phyloP scores from a whole-genome alignment of 2,113 vertebrate species.

The Neofelis nebulosa region DNA sequence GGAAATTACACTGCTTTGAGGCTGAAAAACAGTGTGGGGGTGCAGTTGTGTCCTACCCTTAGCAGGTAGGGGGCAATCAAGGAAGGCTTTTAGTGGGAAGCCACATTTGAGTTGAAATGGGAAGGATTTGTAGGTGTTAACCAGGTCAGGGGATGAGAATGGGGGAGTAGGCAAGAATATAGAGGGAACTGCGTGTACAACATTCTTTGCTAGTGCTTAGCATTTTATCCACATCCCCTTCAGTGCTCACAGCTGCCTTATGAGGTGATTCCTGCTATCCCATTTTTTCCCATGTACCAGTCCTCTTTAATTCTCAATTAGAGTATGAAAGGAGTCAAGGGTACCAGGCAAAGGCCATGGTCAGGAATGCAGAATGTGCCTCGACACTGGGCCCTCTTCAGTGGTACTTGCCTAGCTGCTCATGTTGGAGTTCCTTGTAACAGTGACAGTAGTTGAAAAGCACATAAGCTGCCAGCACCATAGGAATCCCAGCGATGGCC shows the following conservation, averaged over 20 bases:
- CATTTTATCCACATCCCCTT: conserved; percentile 12
- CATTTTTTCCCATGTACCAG: not conserved
- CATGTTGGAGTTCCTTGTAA: not conserved
- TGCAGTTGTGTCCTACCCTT: not conserved
- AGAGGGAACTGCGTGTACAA: not conserved
- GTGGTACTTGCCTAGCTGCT: not conserved
- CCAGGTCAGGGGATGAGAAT: not conserved
- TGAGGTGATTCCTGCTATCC: not conserved
- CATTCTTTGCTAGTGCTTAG: not conserved
- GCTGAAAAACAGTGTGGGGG: not conserved
- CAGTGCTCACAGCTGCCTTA: not conserved
- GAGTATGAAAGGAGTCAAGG: not conserved
- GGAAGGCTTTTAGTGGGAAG: not conserved
- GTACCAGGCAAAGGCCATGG: not conserved
- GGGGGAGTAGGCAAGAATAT: not conserved
- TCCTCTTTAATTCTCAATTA: not conserved
- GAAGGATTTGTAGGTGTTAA: not conserved
- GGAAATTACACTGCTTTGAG: conserved; percentile 31
- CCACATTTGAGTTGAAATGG: not conserved
- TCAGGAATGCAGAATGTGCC: not conserved
- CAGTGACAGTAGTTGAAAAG: not conserved
- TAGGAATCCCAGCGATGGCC: not conserved
- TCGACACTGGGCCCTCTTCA: not conserved
- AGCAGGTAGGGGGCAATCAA: not conserved
- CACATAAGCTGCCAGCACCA: not conserved